These are phyloP conservation scores for Corydoras maculifer DNA, from an alignment of 2,113 vertebrate genomes.

Conservation along the genomic window DNA sequence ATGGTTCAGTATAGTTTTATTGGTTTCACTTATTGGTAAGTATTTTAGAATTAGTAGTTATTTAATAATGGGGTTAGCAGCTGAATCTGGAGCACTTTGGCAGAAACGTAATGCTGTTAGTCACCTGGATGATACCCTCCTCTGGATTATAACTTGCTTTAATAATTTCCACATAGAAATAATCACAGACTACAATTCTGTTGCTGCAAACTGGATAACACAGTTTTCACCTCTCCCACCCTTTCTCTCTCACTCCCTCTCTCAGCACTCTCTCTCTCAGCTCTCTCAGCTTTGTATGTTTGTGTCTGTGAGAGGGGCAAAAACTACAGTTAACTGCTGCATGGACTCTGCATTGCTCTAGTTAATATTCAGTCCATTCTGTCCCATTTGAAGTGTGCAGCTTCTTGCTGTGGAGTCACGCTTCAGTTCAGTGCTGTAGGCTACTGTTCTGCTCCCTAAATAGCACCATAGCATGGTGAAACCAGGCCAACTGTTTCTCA, in stretches of 20 bases:
- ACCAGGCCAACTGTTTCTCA: constrained; percentile 32
- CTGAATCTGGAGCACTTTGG: too few species aligned
- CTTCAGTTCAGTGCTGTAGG: constrained; percentile 47
- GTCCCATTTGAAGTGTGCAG: constrained; percentile 51
- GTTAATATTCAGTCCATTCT: constrained; percentile 51
- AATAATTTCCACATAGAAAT: too few species aligned
- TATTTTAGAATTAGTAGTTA: background rate
- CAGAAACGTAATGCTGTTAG: too few species aligned
- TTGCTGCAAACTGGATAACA: too few species aligned
- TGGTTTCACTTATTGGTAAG: background rate
- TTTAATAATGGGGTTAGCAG: too few species aligned
- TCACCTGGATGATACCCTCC: too few species aligned
- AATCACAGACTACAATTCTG: too few species aligned
- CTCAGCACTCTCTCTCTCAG: constrained; percentile 7
- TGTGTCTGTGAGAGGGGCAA: too few species aligned
- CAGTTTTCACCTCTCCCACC: background rate
- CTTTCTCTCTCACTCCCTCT: constrained; percentile 5
- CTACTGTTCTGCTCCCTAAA: constrained; percentile 51
- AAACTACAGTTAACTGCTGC: background rate
- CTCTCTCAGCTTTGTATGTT: constrained; percentile 14
- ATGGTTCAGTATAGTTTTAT: background rate
- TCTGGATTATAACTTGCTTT: too few species aligned
- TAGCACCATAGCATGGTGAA: constrained; percentile 28
- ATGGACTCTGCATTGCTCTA: constrained; percentile 39
- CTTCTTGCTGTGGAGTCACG: constrained; percentile 43